Conservation (phyloP, 2,888 invertebrate species). For the Vannuccia rotundouncinata region DNA sequence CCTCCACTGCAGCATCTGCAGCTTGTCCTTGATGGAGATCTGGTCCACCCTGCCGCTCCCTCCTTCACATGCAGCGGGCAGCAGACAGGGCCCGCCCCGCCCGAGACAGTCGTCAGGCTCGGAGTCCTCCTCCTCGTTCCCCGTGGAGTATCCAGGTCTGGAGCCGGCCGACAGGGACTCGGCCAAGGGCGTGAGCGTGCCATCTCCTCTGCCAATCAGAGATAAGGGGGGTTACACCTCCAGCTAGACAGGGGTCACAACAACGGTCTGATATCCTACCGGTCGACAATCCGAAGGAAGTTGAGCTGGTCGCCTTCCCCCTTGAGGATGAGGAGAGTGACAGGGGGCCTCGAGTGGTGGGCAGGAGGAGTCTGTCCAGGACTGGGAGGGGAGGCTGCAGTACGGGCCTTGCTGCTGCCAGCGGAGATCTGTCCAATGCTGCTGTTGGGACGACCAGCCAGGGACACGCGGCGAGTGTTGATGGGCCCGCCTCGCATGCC, state of each 20-base stretch:
- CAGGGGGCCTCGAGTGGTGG: slow-evolving; percentile 47
- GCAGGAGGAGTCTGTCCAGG: not conserved
- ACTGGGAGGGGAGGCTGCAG: not conserved
- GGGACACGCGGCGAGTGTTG: slow-evolving; percentile 62
- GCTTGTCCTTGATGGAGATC: too few relatives aligned
- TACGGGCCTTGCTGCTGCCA: not conserved
- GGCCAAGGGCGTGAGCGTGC: not conserved
- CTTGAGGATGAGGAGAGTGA: slow-evolving; percentile 67
- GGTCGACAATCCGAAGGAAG: slow-evolving; percentile 66
- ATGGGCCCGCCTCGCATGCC: slow-evolving; percentile 73
- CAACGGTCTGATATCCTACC: not conserved
- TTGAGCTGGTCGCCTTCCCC: slow-evolving; percentile 72
- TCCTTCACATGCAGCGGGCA: too few relatives aligned
- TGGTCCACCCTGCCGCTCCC: too few relatives aligned
- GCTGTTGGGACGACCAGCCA: too few relatives aligned
- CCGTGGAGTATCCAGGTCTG: too few relatives aligned
- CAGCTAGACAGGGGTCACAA: too few relatives aligned
- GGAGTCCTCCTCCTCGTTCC: too few relatives aligned
- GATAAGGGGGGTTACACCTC: too few relatives aligned
- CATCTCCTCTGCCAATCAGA: slow-evolving; percentile 61
- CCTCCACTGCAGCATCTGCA: too few relatives aligned
- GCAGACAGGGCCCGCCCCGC: too few relatives aligned
- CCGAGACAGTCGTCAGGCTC: too few relatives aligned
- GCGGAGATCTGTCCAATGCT: not conserved
- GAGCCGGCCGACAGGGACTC: not conserved